A percentile compares a stretch with the other conserved stretches of the same genome.
Evolutionary conservation across 2,888 invertebrate genomes (phyloP).

Genomic region (Beris morrisii): DNA sequence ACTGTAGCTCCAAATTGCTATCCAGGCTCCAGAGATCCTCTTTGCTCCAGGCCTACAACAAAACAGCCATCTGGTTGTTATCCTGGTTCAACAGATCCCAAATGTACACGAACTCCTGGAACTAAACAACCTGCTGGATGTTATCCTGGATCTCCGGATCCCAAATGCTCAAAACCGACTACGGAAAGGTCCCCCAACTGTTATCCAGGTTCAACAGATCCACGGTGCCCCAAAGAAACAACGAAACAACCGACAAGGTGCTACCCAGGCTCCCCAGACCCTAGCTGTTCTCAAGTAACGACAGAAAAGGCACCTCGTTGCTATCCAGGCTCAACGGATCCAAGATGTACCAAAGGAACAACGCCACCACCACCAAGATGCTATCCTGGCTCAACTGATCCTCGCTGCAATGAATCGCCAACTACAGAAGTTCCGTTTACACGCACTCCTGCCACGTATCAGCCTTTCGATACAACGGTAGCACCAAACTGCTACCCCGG

Average conservation of each 20-base stretch:
- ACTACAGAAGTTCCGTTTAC: conserved; percentile 34
- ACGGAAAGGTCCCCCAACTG: conserved; percentile 42
- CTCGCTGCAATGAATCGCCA: conserved; percentile 43
- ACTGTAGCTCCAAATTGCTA: conserved; percentile 45
- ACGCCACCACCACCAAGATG: conserved; percentile 45
- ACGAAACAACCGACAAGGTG: conserved; percentile 44
- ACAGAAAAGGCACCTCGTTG: conserved; percentile 37
- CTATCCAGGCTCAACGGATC: conserved; percentile 45
- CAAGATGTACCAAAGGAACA: conserved; percentile 46
- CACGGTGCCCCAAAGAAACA: conserved; percentile 43
- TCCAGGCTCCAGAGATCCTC: conserved; percentile 47
- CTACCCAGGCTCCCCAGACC: conserved; percentile 51
- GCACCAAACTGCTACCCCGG: conserved; percentile 46
- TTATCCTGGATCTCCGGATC: conserved; percentile 46
- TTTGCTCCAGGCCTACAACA: conserved; percentile 43
- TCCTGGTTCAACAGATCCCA: conserved; percentile 48
- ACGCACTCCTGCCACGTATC: conserved; percentile 43
- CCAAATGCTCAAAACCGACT: conserved; percentile 47
- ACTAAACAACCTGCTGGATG: conserved; percentile 42
- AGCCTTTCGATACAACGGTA: conserved; percentile 39
- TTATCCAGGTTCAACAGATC: conserved; percentile 48
- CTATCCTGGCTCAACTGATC: conserved; percentile 46
- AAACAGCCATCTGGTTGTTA: conserved; percentile 46
- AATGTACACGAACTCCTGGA: conserved; percentile 42
- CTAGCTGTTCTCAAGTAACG: conserved; percentile 46